A percentile compares a stretch with the other conserved stretches of the same genome.
phyloP scores from a whole-genome alignment of 2,888 invertebrate genomes.

The Limnephilus auricula region DNA sequence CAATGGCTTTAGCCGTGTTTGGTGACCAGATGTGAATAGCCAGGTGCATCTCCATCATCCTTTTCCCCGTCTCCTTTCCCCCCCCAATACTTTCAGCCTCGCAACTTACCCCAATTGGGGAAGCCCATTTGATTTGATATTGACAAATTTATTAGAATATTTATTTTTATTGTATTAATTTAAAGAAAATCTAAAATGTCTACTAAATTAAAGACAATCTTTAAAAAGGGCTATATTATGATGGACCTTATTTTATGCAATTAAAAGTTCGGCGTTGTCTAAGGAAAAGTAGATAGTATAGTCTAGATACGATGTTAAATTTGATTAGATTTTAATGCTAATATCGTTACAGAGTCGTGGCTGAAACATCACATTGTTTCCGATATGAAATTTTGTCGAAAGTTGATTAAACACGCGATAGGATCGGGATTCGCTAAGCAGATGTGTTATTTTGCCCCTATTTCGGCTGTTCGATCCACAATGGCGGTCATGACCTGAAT shows the following conservation, averaged over 20 bases:
- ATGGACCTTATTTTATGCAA: not conserved
- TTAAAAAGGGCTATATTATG: not conserved
- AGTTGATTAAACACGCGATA: not conserved
- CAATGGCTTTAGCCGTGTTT: too few species aligned
- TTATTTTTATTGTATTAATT: not conserved
- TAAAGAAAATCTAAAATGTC: too few species aligned
- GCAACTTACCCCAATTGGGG: too few species aligned
- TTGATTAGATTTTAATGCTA: not conserved
- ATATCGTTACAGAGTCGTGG: not conserved
- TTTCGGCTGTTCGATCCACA: constrained; percentile 33
- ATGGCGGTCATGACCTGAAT: constrained; percentile 60
- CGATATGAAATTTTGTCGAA: constrained; percentile 19
- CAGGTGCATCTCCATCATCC: too few species aligned
- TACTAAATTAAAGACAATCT: not conserved
- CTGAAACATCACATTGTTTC: not conserved
- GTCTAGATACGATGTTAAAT: not conserved
- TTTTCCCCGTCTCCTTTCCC: too few species aligned
- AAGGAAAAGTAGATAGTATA: not conserved
- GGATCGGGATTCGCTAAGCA: not conserved
- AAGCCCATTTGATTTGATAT: not conserved
- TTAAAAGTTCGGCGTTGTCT: too few species aligned
- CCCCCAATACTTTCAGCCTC: too few species aligned
- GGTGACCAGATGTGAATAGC: too few species aligned
- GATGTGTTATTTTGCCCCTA: constrained; percentile 49
- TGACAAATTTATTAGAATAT: not conserved